Conservation (phyloP, 1,140 invertebrate genomes). For the Sitophilus oryzae region DNA sequence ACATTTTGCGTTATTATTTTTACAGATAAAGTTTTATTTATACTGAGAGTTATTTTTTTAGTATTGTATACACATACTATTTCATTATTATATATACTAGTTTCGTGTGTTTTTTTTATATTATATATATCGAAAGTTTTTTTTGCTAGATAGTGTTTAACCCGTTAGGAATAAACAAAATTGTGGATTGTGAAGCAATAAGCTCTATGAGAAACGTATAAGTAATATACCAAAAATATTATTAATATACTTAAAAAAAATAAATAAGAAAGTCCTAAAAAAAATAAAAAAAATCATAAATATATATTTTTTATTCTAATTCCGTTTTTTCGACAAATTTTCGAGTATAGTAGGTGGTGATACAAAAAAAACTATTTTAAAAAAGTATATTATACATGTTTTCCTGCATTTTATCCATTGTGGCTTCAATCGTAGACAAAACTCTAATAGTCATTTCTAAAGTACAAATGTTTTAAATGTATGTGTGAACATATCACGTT, state of each 20-base stretch:
- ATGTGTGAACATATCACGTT: constrained; percentile 42
- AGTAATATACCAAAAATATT: constrained; percentile 12
- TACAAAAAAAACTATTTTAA: constrained; percentile 7
- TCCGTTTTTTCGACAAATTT: constrained; percentile 15
- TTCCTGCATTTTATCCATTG: constrained; percentile 24
- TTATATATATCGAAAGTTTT: neutral
- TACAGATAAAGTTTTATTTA: constrained; percentile 21
- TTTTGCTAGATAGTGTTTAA: constrained; percentile 7
- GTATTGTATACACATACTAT: constrained; percentile 23
- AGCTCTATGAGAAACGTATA: constrained; percentile 14
- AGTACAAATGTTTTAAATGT: constrained; percentile 42
- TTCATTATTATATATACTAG: constrained; percentile 9
- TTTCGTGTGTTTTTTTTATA: constrained; percentile 15
- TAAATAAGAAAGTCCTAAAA: neutral
- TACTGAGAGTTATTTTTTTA: constrained; percentile 26
- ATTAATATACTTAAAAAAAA: constrained; percentile 10
- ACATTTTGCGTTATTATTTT: constrained; percentile 26
- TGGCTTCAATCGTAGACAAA: constrained; percentile 30
- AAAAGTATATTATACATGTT: constrained; percentile 13
- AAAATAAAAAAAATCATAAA: neutral
- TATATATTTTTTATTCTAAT: constrained; percentile 20
- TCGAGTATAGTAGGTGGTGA: constrained; percentile 8
- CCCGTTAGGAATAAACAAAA: neutral
- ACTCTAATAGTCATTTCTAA: constrained; percentile 39
- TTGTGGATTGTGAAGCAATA: constrained; percentile 20